A percentile compares a stretch with the other conserved stretches of the same genome.
Conservation (phyloP, 2,797 vertebrate species). For the Hylomyscus alleni region DNA sequence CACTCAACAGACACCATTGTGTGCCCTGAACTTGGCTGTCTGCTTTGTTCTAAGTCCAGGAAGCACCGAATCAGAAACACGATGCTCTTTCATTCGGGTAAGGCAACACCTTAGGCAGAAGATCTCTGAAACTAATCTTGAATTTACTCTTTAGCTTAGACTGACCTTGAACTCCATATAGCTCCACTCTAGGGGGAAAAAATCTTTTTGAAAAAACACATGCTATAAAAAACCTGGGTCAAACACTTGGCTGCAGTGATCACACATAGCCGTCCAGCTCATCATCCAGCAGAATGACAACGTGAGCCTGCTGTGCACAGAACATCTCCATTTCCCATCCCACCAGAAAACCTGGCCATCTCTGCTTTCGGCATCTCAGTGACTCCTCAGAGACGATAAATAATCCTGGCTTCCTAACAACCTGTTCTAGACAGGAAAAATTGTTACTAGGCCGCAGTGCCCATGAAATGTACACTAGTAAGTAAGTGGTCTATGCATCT, state of each 20-base stretch:
- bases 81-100: conserved; percentile 20
- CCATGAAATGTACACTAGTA: not conserved
- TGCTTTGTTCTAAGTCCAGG: not conserved
- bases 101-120: not conserved
- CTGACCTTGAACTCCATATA: not conserved
- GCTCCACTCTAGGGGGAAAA: not conserved
- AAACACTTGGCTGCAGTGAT: not conserved
- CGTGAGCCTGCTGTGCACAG: not conserved
- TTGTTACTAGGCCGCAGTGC: not conserved
- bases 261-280: not conserved
- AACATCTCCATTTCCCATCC: not conserved
- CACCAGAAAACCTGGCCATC: not conserved
- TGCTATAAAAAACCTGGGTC: not conserved
- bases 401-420: not conserved
- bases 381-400: not conserved
- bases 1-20: not conserved
- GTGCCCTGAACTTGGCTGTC: not conserved
- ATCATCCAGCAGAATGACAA: not conserved
- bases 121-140: not conserved
- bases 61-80: not conserved
- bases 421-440: not conserved
- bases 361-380: not conserved
- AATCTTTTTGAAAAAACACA: not conserved
- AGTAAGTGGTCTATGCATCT: not conserved
- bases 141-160: not conserved